phyloP scores from a whole-genome alignment of 53 echinoderm and acorn worm genomes.

The Paelopatides confundens region DNA sequence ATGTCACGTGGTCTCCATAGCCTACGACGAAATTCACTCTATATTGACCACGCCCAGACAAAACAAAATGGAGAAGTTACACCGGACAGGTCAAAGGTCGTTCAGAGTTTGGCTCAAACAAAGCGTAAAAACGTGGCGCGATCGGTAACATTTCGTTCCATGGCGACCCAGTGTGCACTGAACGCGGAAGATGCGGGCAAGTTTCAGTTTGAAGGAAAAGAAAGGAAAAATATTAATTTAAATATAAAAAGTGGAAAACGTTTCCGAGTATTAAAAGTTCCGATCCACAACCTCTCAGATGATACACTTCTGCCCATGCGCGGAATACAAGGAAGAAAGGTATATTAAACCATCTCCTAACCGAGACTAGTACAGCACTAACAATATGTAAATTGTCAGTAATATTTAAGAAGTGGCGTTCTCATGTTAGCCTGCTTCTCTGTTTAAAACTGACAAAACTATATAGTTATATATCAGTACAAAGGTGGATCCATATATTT shows the following conservation, averaged over 20 bases:
- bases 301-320: background rate
- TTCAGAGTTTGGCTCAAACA: background rate
- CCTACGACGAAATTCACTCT: background rate
- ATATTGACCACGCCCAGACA: background rate
- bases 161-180: background rate
- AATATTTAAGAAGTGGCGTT: too few relatives aligned
- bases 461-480: too few relatives aligned
- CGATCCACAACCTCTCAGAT: background rate
- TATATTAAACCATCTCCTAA: too few relatives aligned
- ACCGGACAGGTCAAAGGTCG: background rate
- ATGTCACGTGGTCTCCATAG: background rate
- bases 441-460: too few relatives aligned
- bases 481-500: too few relatives aligned
- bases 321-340: background rate
- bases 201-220: background rate
- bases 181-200: background rate
- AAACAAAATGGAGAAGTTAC: background rate
- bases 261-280: background rate
- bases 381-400: too few relatives aligned
- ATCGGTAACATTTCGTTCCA: background rate
- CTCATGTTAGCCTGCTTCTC: too few relatives aligned
- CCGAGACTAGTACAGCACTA: too few relatives aligned
- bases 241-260: background rate
- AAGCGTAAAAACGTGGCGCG: background rate
- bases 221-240: background rate